Evolutionary conservation across 2,888 invertebrate species (phyloP), one percentile per base, ranked within the genome.

Genomic region (Spisula subtruncata): DNA sequence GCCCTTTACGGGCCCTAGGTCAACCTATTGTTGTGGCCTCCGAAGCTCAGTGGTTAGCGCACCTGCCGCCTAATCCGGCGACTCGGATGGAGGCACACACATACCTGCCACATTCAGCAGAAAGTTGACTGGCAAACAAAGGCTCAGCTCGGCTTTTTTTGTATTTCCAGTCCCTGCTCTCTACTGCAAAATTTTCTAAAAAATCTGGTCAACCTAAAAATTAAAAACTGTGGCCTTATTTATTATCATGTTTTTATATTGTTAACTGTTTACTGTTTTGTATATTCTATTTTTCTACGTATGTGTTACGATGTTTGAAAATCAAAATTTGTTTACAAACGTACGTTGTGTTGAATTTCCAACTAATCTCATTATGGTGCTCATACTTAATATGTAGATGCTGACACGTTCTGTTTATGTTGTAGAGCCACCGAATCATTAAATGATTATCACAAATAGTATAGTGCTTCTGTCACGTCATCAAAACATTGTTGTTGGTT

Each of bases 231-330:
- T 41, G 41, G 41, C 41, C 41, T 41, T 66, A 25, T 66, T 10
- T 25, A 25, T 20, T 83, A 46, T 71, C 46, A n/a, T 71, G 20
- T 66, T 35, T 32, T 83, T 81, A 25, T 29, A n/a, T 75, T 75
- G 16, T 48, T 12, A 75, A n/a, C n/a, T 75, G n/a, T n/a, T 48
- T 48, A n/a, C n/a, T n/a, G n/a, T n/a, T n/a, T n/a, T n/a, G n/a
- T n/a, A n/a, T n/a, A n/a, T n/a, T n/a, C n/a, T 41, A 51, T 71
- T 25, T 71, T 71, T n/a, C 8, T 41, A 41, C n/a, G 25, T 32
- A 14, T 79, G 20, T 35, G 79, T 79, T 79, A 18, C 5, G 25
- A 29, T 35, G 79, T 79, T 79, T 79, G 41, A 35, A 41, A 35
- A 35, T 35, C 41, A n/a, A 41, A 41, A 41, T 41, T 75, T 79